These are phyloP conservation scores for Siniperca knerii DNA, from an alignment of 2,113 vertebrate species.

Conservation along the genomic window DNA sequence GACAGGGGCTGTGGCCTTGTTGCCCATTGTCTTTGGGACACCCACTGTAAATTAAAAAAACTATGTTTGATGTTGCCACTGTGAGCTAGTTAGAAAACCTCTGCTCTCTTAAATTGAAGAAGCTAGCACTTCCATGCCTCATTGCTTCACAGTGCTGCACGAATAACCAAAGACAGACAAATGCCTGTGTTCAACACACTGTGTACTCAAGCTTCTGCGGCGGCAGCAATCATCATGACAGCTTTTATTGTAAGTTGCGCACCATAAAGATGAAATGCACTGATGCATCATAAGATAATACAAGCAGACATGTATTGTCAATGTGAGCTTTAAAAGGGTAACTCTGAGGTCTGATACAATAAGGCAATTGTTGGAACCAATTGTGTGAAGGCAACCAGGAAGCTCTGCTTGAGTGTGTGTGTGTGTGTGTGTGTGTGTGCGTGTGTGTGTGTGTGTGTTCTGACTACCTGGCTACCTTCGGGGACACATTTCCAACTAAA, in stretches of 20 bases:
- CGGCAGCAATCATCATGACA: slow-evolving; percentile 12
- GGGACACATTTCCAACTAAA: too few relatives aligned
- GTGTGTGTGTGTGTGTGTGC: not conserved
- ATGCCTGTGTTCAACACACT: slow-evolving; percentile 17
- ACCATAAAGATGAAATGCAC: not conserved
- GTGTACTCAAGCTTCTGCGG: slow-evolving; percentile 16
- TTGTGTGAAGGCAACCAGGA: not conserved
- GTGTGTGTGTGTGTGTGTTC: too few relatives aligned
- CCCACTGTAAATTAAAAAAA: not conserved
- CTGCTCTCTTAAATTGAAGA: slow-evolving; percentile 11
- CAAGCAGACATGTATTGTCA: not conserved
- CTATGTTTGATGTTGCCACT: slow-evolving; percentile 6
- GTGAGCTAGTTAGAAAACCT: slow-evolving; percentile 31
- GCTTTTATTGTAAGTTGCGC: slow-evolving; percentile 19
- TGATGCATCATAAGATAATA: slow-evolving; percentile 1
- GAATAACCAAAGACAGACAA: slow-evolving; percentile 35
- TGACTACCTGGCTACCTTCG: too few relatives aligned
- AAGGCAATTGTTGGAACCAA: slow-evolving; percentile 3
- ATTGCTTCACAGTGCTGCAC: slow-evolving; percentile 31
- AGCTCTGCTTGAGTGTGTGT: not conserved
- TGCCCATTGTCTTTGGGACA: not conserved
- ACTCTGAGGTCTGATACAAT: not conserved
- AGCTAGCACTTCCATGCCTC: slow-evolving; percentile 26
- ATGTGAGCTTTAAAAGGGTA: not conserved
- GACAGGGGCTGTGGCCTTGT: not conserved